These are phyloP conservation scores for Antigone vipio DNA, from an alignment of 2,113 vertebrate genomes.

Conservation along the genomic window DNA sequence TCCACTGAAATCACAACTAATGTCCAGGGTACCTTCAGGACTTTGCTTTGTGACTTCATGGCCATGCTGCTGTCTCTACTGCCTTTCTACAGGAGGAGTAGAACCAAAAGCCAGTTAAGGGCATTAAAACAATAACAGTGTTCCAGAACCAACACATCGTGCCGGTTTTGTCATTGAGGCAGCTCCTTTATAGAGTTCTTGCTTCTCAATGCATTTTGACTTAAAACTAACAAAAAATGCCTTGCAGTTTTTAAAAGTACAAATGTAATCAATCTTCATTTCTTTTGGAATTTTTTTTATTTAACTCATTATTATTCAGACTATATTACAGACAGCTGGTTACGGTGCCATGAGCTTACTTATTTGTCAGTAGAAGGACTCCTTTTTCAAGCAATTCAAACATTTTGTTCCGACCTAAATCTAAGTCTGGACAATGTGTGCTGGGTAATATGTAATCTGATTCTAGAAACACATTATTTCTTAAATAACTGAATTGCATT, in stretches of 20 bases:
- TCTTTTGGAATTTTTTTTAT: background rate
- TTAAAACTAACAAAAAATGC: background rate
- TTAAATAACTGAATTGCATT: background rate
- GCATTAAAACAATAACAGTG: background rate
- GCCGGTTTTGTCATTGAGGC: background rate
- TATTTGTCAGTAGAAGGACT: background rate
- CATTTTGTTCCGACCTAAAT: background rate
- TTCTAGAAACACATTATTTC: background rate
- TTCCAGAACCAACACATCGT: background rate
- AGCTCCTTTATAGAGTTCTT: background rate
- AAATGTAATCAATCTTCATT: background rate
- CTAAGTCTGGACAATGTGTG: background rate
- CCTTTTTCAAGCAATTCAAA: background rate
- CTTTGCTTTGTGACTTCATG: background rate
- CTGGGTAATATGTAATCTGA: background rate
- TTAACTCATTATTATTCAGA: background rate
- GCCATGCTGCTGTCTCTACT: background rate
- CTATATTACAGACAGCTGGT: background rate
- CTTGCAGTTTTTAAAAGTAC: background rate
- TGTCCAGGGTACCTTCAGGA: background rate
- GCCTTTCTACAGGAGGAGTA: background rate
- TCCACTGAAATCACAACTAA: background rate
- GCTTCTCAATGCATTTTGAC: background rate
- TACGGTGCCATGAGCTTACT: background rate
- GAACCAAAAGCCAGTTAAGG: background rate